Base-by-base conservation (phyloP, 1,140 invertebrate genomes). In the Coboldia fuscipes region DNA sequence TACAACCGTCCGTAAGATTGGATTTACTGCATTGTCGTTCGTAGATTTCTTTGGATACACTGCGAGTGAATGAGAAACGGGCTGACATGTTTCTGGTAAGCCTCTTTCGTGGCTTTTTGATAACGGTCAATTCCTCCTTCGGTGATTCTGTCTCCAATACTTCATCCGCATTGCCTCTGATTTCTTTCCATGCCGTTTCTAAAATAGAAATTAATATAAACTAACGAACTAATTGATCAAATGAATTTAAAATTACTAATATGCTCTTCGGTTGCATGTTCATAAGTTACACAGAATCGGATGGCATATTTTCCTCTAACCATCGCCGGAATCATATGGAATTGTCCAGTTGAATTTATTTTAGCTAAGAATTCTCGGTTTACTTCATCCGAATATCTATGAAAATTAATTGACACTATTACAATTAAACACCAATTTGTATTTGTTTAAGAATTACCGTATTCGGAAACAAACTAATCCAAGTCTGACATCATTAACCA, bases 301-400 rank as follows among this genome's bases (percentile, higher is more conserved):
- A 94, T 75, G 3, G 70, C 60, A 48, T 81, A 88, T 44, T 74
- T 70, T 20, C 72, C 71, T 54, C 72, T 76, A 1, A 86, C 65
- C 20, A 70, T 66, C 0, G 82, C 76, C 1, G 84, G 84, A 22
- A 89, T 82, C 82, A 93, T 85, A 50, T 90, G 83, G 16, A 93
- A 58, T 45, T 78, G 75, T 3, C 85, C 82, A 0, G 80, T 82
- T 8, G 78, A 77, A 50, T 94, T 94, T 31, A 94, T 80, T 28
- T 70, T 68, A 0, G 79, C 75, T 21, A 93, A 46, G 2, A 94
- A 54, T 33, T 75, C 72, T 50, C 85, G 73, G 46, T 86, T 92
- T 2, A 80, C 49, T 30, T 65, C 61, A 47, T 93, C 80, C 7
- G 62, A 67, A 5, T 72, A 75, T 8, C 8, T 18, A 23, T 23